A percentile compares a stretch with the other conserved stretches of the same genome.
phyloP scores from a whole-genome alignment of 1,140 invertebrate genomes.

The Pogonomyrmex californicus region DNA sequence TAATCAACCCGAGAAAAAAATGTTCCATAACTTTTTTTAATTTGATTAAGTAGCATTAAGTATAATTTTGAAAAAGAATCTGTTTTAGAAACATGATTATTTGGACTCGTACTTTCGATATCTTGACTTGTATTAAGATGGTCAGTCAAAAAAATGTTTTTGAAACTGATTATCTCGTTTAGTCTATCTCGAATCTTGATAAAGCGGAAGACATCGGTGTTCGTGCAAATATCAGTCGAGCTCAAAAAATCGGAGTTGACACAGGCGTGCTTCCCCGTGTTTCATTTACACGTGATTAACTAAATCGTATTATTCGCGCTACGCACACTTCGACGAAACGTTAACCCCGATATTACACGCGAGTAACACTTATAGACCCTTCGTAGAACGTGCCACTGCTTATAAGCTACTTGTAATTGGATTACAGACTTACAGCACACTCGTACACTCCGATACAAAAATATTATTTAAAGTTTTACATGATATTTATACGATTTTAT shows the following conservation, averaged over 20 bases:
- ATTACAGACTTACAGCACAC: constrained; percentile 68
- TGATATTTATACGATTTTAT: neutral
- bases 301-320: constrained; percentile 71
- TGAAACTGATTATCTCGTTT: neutral
- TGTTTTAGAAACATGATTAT: neutral
- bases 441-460: constrained; percentile 61
- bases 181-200: neutral
- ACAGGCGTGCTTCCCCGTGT: neutral
- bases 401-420: constrained; percentile 72
- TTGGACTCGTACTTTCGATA: neutral
- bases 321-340: constrained; percentile 28
- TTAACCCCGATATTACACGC: constrained; percentile 64
- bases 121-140: neutral
- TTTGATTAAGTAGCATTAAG: neutral
- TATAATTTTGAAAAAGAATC: neutral
- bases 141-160: neutral
- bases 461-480: neutral
- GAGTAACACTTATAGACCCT: constrained; percentile 59
- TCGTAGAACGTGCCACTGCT: constrained; percentile 34
- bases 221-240: neutral
- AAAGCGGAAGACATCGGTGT: no score
- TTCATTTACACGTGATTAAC: constrained; percentile 65
- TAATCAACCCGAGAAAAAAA: neutral
- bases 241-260: constrained; percentile 19
- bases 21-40: neutral